These are phyloP conservation scores for Pitta sordida DNA, from an alignment of 2,113 vertebrate species.

Conservation along the genomic window DNA sequence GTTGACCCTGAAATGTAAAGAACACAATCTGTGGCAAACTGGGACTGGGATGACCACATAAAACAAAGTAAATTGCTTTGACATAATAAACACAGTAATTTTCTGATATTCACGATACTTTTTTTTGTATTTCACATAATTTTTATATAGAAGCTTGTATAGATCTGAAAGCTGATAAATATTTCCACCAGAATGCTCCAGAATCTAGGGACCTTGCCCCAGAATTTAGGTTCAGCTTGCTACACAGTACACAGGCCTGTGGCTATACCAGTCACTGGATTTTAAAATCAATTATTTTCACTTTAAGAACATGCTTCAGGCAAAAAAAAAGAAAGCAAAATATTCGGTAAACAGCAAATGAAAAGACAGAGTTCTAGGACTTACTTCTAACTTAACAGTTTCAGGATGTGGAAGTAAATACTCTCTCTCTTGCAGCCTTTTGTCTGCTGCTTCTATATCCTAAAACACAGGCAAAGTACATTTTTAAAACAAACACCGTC, in stretches of 20 bases:
- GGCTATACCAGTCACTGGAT: slow-evolving; percentile 65
- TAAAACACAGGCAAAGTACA: slow-evolving; percentile 60
- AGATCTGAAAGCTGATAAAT: background rate
- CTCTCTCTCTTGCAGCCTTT: slow-evolving; percentile 65
- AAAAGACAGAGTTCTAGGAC: slow-evolving; percentile 36
- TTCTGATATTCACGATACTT: background rate
- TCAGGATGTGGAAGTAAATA: slow-evolving; percentile 55
- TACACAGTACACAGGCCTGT: slow-evolving; percentile 46
- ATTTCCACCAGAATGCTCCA: slow-evolving; percentile 46
- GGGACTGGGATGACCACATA: background rate
- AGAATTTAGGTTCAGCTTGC: slow-evolving; percentile 43
- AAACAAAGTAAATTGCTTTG: background rate
- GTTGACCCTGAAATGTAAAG: background rate
- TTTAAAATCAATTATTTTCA: slow-evolving; percentile 71
- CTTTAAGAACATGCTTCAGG: slow-evolving; percentile 50
- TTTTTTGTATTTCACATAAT: background rate
- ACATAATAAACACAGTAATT: background rate
- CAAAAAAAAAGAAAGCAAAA: background rate
- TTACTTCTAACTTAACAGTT: slow-evolving; percentile 81
- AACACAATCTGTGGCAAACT: background rate
- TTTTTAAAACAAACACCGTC: background rate
- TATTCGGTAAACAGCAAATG: slow-evolving; percentile 46
- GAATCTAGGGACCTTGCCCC: slow-evolving; percentile 39
- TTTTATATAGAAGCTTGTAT: background rate
- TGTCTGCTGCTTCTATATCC: slow-evolving; percentile 79